phyloP scores from a whole-genome alignment of 2,113 vertebrate genomes.

The Nothobranchius furzeri region DNA sequence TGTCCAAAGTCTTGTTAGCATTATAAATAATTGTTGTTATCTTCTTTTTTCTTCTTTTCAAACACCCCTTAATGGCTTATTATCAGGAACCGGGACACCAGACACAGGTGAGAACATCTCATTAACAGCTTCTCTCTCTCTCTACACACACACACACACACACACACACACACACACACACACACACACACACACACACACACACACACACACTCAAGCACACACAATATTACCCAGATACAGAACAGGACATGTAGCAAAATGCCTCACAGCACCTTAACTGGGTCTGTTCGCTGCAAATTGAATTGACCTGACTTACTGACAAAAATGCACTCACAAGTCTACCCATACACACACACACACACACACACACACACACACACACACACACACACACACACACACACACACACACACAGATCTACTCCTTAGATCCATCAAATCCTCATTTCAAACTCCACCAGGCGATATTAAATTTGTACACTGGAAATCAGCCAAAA shows the following conservation, averaged over 20 bases:
- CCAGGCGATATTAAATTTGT: slow-evolving; percentile 46
- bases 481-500: slow-evolving; percentile 53
- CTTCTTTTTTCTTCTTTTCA: slow-evolving; percentile 47
- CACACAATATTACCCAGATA: neutral
- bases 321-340: neutral
- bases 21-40: slow-evolving; percentile 54
- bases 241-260: slow-evolving; percentile 5
- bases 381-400: slow-evolving; percentile 3
- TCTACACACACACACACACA: slow-evolving; percentile 15
- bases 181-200: slow-evolving; percentile 2
- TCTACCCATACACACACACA: neutral
- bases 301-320: slow-evolving; percentile 37
- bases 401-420: neutral
- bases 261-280: slow-evolving; percentile 18
- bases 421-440: slow-evolving; percentile 21
- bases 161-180: slow-evolving; percentile 4
- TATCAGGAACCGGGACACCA: slow-evolving; percentile 95
- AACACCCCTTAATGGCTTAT: slow-evolving; percentile 40
- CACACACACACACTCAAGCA: slow-evolving; percentile 5
- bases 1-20: slow-evolving; percentile 27
- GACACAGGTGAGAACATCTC: slow-evolving; percentile 90
- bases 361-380: neutral
- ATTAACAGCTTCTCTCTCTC: slow-evolving; percentile 36
- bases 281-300: slow-evolving; percentile 27
- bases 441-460: slow-evolving; percentile 56